Conservation (phyloP, 2,888 invertebrate species). For the Pedicia rivosa region DNA sequence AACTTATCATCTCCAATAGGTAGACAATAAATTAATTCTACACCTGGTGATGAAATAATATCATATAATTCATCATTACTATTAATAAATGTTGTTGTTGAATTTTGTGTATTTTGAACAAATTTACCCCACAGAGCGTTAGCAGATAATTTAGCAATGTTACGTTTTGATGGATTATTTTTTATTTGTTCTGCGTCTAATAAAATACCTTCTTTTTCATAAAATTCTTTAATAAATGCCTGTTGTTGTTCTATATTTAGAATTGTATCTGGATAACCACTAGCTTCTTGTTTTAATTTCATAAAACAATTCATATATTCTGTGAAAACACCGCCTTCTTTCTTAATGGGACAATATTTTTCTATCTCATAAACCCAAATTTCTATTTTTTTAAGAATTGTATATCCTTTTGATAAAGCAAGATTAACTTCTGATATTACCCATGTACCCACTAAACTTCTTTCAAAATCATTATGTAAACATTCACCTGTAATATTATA, state of each 20-base stretch:
- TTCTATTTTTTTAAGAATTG: constrained; percentile 15
- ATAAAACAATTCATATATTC: constrained; percentile 17
- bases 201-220: constrained; percentile 13
- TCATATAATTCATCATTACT: constrained; percentile 7
- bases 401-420: constrained; percentile 17
- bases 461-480: constrained; percentile 12
- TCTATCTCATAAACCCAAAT: constrained; percentile 18
- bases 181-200: constrained; percentile 13
- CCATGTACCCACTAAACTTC: constrained; percentile 18
- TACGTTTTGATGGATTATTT: constrained; percentile 15
- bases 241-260: constrained; percentile 10
- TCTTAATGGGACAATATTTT: constrained; percentile 10
- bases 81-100: constrained; percentile 12
- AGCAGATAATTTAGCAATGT: constrained; percentile 16
- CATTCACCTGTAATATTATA: constrained; percentile 9
- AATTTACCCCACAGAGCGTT: constrained; percentile 20
- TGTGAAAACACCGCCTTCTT: constrained; percentile 14
- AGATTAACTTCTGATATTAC: constrained; percentile 18
- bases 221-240: constrained; percentile 14
- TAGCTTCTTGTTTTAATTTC: constrained; percentile 16
- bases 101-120: constrained; percentile 15
- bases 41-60: constrained; percentile 3
- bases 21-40: not conserved
- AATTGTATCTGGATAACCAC: constrained; percentile 14
- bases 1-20: too few species aligned